phyloP scores from a whole-genome alignment of 2,113 vertebrate genomes.

The Sceloporus tristichus region DNA sequence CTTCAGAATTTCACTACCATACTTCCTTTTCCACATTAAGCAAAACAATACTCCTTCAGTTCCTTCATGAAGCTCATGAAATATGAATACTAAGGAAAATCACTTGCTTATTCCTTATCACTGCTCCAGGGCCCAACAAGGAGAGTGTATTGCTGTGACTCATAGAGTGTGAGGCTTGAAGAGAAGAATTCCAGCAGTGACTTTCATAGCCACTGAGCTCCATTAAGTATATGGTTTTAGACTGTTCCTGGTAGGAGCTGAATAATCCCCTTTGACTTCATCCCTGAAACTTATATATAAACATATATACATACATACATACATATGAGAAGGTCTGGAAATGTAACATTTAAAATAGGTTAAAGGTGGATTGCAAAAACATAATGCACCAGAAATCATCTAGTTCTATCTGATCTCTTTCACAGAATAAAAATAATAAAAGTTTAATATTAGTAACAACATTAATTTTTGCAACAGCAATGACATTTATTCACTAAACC shows the following conservation, averaged over 20 bases:
- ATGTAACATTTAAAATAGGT: slow-evolving; percentile 33
- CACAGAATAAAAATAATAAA: too few relatives aligned
- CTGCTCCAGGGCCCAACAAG: slow-evolving; percentile 2
- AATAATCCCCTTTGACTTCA: slow-evolving; percentile 27
- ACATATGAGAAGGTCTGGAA: slow-evolving; percentile 16
- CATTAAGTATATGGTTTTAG: background rate
- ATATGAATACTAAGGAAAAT: background rate
- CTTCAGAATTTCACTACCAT: background rate
- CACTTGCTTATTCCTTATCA: background rate
- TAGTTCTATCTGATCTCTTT: background rate
- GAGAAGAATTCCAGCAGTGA: background rate
- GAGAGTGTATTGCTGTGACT: background rate
- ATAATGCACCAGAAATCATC: background rate
- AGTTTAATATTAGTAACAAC: too few relatives aligned
- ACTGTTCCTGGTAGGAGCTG: slow-evolving; percentile 15
- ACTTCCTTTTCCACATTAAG: background rate
- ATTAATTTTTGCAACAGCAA: background rate
- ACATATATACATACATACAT: too few relatives aligned
- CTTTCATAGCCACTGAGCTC: slow-evolving; percentile 29
- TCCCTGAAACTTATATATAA: background rate
- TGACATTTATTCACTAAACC: background rate
- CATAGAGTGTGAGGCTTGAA: background rate
- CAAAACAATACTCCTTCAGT: background rate
- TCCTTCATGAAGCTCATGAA: slow-evolving; percentile 34
- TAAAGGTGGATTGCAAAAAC: background rate